Percentiles rank a stretch among this genome's conserved stretches.
Conservation (phyloP, 2,113 vertebrate genomes). For the Sceloporus tristichus region DNA sequence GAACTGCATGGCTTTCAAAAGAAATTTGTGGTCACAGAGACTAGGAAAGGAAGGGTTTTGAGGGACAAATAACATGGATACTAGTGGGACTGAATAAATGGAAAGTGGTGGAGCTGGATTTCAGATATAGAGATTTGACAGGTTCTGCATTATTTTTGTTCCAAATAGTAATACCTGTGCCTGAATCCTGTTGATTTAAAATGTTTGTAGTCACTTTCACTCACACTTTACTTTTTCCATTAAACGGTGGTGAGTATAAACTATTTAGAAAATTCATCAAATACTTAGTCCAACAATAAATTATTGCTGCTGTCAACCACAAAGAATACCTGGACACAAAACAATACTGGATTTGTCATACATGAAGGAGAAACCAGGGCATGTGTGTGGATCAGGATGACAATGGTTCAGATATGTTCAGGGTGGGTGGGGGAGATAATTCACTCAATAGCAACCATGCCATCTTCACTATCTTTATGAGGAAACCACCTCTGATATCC, state of each 20-base stretch:
- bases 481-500: neutral
- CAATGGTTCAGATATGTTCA: neutral
- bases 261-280: neutral
- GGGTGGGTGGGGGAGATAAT: neutral
- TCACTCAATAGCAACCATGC: neutral
- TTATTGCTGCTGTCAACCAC: neutral
- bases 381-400: neutral
- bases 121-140: neutral
- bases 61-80: neutral
- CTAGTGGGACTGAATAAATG: too few species aligned
- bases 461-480: neutral
- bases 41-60: neutral
- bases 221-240: neutral
- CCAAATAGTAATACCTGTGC: neutral
- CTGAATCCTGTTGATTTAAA: neutral
- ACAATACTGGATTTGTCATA: neutral
- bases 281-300: neutral
- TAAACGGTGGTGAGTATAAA: neutral
- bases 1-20: neutral
- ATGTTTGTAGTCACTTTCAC: neutral
- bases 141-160: slow-evolving; percentile 1
- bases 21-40: neutral
- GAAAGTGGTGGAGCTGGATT: neutral
- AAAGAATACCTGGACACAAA: neutral
- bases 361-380: neutral